phyloP scores from a whole-genome alignment of 2,113 vertebrate species.

The Halichoerus grypus region DNA sequence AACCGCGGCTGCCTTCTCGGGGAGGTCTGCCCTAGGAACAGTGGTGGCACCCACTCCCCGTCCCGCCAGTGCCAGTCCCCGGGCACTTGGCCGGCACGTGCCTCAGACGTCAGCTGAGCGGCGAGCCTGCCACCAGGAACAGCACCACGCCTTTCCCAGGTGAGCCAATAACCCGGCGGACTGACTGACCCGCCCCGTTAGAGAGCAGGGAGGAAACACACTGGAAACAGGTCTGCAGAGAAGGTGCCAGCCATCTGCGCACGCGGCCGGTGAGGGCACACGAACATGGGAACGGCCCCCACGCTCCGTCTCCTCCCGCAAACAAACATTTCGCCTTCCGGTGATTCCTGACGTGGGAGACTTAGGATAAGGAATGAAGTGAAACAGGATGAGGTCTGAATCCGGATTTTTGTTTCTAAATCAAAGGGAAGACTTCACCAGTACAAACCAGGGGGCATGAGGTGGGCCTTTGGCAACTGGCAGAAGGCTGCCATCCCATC shows the following conservation, averaged over 20 bases:
- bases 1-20: background rate
- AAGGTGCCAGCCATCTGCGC: accelerated
- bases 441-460: background rate
- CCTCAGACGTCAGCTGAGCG: background rate
- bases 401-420: background rate
- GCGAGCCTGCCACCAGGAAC: background rate
- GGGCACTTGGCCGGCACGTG: accelerated
- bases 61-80: background rate
- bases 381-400: background rate
- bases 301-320: background rate
- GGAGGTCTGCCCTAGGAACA: background rate
- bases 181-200: background rate
- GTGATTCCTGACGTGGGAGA: background rate
- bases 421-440: background rate
- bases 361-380: background rate
- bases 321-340: background rate
- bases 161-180: no score
- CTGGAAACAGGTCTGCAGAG: background rate
- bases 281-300: no score
- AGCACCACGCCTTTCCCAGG: background rate
- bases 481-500: background rate
- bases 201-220: background rate
- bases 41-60: background rate
- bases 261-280: accelerated
- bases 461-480: background rate